Base-by-base conservation (phyloP, 1,140 invertebrate species). In the Centruroides vittatus region DNA sequence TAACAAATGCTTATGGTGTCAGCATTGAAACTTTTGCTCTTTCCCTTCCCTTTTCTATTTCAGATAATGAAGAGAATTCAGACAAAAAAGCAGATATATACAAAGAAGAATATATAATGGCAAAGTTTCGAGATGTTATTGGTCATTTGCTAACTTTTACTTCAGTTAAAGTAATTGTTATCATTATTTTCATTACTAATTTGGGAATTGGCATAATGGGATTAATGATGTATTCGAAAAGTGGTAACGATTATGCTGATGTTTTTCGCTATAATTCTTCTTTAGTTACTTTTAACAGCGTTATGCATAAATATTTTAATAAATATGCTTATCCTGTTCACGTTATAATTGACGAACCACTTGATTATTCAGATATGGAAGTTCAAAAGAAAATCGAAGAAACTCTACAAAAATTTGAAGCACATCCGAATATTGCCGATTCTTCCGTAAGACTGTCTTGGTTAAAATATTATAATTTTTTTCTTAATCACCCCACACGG, bases 261-360 rank as follows among this genome's bases (percentile, higher is more conserved):
- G 41, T 93, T 2, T 89, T 89, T 3, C 83, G 86, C 71, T 83
- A 84, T 46, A 88, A 92, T 73, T 93, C 89, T 0, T 93, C 93
- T 69, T 91, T 89, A 4, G 85, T 92, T 12, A 81, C 82, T 61
- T 93, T 91, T 71, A 93, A 93, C 70, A 86, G 92, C 68, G 78
- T 85, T 5, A 88, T 93, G 73, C 89, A 93, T 69, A 79, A 81
- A 61, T 93, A 89, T 73, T 93, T 89, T 75, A 79, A 88, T 68
- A 89, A 92, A 72, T 93, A 88, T 73, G 89, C 89, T 0, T 93
- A 93, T 69, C 82, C 86, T 67, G 86, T 90, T 72, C 88, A 90
- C 81, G 86, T 88, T 67, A 82, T 95, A 0, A 80, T 96, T 35
- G 82, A 80, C 47, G 89, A 91, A 2, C 78, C 86, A 3, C 80